Base-by-base conservation (phyloP, 1,140 invertebrate species). In the Philopotamus ludificatus region DNA sequence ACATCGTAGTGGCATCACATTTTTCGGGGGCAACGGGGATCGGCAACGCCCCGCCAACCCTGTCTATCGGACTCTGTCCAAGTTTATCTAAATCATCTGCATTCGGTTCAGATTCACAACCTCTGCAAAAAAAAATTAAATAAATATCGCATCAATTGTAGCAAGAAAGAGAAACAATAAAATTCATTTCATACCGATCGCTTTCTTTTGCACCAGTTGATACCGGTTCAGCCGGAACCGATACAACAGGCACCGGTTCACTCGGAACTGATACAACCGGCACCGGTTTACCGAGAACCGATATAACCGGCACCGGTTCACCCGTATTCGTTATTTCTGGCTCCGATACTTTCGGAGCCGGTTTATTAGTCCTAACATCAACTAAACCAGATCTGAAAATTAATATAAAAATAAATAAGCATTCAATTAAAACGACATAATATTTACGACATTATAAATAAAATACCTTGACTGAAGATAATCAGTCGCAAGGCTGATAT, bases 61-160 rank as follows among this genome's bases (percentile, higher is more conserved):
- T 74, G 34, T 86, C 82, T 15, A 80, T 77, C 0, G 80, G 80
- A 65, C 82, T 85, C 72, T 86, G 86, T 15, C 83, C 81, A 16
- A 92, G 84, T 73, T 89, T 90, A 73, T 93, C 90, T 76, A 92
- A 92, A 68, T 92, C 90, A 74, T 91, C 89, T 0, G 88, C 89
- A 71, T 92, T 89, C 0, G 88, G 90, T 79, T 91, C 89, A 3
- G 89, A 92, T 72, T 91, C 90, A 70, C 87, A 88, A 49, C 84
- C 86, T 71, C 85, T 87, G 74, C 71, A 82, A 72, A 47, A 47
- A 16, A 65, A 25, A 73, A 21, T 25, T 3, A 10, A 53, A 58
- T 34, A 47, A 74, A 70, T 71, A 80, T 77, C 75, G 77, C 21
- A 77, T 76, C n/a, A n/a, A n/a, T n/a, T n/a, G n/a, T n/a, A n/a